Evolutionary conservation across 2,888 invertebrate species (phyloP).

Genomic region (Rhingia campestris): DNA sequence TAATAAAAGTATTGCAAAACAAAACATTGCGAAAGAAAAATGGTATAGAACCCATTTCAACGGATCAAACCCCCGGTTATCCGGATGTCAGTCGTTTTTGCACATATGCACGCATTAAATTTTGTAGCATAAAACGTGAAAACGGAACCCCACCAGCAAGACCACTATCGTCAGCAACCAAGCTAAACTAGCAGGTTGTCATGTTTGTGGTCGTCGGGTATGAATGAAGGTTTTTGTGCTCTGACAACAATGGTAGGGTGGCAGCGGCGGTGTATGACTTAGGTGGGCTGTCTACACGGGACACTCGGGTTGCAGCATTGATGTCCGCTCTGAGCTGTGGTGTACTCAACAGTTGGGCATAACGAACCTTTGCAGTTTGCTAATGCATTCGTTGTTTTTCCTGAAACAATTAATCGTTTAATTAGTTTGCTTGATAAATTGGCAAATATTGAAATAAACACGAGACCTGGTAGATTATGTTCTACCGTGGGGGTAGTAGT

Average conservation of each 20-base stretch:
- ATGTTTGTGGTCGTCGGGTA: conserved; percentile 52
- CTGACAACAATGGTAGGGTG: conserved; percentile 33
- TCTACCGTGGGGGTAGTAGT: too few relatives aligned
- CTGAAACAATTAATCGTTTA: conserved; percentile 68
- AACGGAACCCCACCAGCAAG: conserved; percentile 15
- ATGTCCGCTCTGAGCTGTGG: neutral
- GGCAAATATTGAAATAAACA: conserved; percentile 56
- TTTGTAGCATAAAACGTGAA: neutral
- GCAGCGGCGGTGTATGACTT: conserved; percentile 14
- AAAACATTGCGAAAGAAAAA: conserved; percentile 17
- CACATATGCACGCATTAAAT: neutral
- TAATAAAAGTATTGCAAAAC: conserved; percentile 64
- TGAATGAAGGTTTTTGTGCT: conserved; percentile 41
- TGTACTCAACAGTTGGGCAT: conserved; percentile 52
- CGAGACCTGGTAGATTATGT: too few relatives aligned
- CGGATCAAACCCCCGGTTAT: conserved; percentile 52
- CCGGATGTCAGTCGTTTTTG: conserved; percentile 42
- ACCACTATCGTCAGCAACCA: neutral
- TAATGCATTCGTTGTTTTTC: conserved; percentile 22
- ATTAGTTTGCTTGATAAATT: conserved; percentile 61
- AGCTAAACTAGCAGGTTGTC: conserved; percentile 54
- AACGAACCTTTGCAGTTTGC: conserved; percentile 1
- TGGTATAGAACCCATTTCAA: conserved; percentile 31
- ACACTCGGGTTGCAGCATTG: conserved; percentile 1
- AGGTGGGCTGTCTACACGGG: conserved; percentile 9